Base-by-base conservation (phyloP, 2,888 invertebrate genomes). In the Thera obeliscata region DNA sequence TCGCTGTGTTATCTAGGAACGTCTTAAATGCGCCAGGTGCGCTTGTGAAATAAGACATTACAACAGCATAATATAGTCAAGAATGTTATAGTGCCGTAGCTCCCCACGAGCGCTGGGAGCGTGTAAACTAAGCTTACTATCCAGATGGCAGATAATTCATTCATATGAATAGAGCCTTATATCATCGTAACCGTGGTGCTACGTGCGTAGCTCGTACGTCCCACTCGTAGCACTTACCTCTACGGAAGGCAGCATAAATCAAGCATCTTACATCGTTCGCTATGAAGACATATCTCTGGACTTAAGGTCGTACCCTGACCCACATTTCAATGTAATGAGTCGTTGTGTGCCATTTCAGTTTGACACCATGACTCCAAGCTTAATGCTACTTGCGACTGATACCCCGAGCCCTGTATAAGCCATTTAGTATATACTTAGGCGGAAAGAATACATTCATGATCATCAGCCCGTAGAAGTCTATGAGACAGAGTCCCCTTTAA, bases 181-280 rank as follows among this genome's bases (percentile, higher is more conserved):
- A 66, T 66, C 63, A 56, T 66, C 54, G 56, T 61, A 64, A 60
- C 49, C 66, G 55, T 59, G 55, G 46, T 41, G 63, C 62, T 59
- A 69, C 65, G 69, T 65, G 65, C 64, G 64, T 69, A 69, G 61
- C 64, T 69, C 65, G 62, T 68, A 68, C 61, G 61, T 68, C 54
- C 64, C 22, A 61, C 61, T 68, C 64, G 64, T 52, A 62, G 65
- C 69, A 69, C 69, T 69, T 69, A 65, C 56, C 69, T 69, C 56
- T 66, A 66, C 61, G 62, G 64, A 59, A 65, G 65, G 56, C 59
- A 56, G 65, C 60, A 60, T 69, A 69, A 65, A 69, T 69, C 69
- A 66, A 66, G 66, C 56, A 62, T 48, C 69, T 56, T 52, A 52
- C 22, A 22, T 22, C 22, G 22, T 22, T 22, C 22, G 22, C 22